These are phyloP conservation scores for Phylloscopus trochilus DNA, from an alignment of 2,113 vertebrate species.

Conservation along the genomic window DNA sequence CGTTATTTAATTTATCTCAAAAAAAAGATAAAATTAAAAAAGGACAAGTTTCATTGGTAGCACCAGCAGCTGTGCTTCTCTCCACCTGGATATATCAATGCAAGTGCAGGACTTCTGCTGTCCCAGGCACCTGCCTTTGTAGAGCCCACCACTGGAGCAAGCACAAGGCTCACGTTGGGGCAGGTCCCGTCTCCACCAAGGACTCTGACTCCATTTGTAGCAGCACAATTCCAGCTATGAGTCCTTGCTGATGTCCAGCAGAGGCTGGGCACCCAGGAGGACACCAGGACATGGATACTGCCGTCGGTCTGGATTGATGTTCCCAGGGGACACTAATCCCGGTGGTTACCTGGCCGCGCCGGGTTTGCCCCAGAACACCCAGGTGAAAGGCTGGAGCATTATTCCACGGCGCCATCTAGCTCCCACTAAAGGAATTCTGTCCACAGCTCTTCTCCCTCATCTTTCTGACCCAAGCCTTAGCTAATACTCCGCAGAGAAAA, in stretches of 20 bases:
- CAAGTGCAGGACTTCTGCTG: neutral
- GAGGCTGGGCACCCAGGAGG: neutral
- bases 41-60: neutral
- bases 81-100: neutral
- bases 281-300: neutral
- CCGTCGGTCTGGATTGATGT: fast-evolving
- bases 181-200: fast-evolving
- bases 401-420: constrained; percentile 55
- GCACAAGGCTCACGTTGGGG: neutral
- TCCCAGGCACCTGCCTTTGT: neutral
- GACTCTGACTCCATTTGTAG: neutral
- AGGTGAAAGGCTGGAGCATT: neutral
- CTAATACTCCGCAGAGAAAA: neutral
- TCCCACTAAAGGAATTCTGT: neutral
- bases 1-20: neutral
- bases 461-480: neutral
- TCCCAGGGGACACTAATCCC: neutral
- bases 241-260: neutral
- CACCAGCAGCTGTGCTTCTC: neutral
- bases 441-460: neutral
- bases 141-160: fast-evolving
- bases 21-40: neutral
- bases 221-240: fast-evolving
- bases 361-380: neutral
- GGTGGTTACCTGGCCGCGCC: neutral